These are phyloP conservation scores for Alces alces DNA, from an alignment of 2,113 vertebrate species.

Conservation along the genomic window DNA sequence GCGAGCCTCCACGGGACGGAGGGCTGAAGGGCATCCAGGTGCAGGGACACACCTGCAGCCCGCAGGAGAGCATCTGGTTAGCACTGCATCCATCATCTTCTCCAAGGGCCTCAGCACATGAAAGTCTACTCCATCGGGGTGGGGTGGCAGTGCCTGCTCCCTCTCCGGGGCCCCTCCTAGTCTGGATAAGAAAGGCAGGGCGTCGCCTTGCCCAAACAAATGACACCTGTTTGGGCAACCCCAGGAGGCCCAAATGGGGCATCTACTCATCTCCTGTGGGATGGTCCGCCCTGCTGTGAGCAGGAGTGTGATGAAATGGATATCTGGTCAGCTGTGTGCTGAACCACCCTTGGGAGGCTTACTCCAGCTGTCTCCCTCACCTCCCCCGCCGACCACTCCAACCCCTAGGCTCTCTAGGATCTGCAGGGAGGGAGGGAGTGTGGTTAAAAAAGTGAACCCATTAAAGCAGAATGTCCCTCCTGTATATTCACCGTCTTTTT, in stretches of 20 bases:
- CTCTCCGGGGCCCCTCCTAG: accelerated
- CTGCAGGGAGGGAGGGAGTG: too few relatives aligned
- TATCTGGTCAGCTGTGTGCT: accelerated
- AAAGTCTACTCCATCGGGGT: accelerated
- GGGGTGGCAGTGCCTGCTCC: accelerated
- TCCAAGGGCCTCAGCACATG: not conserved
- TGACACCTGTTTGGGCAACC: not conserved
- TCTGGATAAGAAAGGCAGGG: accelerated
- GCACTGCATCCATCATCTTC: accelerated
- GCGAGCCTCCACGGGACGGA: too few relatives aligned
- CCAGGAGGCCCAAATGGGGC: not conserved
- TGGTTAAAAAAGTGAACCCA: not conserved
- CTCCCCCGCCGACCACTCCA: accelerated
- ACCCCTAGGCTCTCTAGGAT: not conserved
- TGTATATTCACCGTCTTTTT: accelerated
- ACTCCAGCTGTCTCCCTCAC: too few relatives aligned
- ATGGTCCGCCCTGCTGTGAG: accelerated
- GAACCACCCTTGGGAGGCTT: accelerated
- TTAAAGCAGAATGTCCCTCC: not conserved
- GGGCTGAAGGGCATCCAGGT: too few relatives aligned
- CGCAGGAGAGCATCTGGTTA: not conserved
- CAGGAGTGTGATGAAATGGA: not conserved
- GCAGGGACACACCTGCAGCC: not conserved
- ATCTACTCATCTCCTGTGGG: accelerated
- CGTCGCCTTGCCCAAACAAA: accelerated